Evolutionary conservation across 2,113 vertebrate species (phyloP), one percentile per base, ranked within the genome.

Genomic region (Barnardius zonarius): DNA sequence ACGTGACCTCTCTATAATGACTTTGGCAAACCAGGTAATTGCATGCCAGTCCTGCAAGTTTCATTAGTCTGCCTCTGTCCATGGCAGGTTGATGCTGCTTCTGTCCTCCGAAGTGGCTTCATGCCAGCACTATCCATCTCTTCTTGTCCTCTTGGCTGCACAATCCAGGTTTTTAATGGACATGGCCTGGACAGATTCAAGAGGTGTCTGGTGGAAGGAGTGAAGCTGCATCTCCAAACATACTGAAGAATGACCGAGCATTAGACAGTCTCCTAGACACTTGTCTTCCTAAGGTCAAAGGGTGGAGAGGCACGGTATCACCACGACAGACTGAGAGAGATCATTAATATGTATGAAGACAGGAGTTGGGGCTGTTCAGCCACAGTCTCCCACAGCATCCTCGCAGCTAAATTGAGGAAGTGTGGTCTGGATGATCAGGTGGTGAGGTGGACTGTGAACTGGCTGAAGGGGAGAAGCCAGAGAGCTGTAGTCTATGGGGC

Each of bases 11-110:
- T 43, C 74, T 88, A 9, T 90, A 94, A 96, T 80, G 75, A 92
- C 63, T 80, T 80, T 94, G 92, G 94, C 94, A 92, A 90, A 86
- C 37, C 55, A 88, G 72, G 46, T 75, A 76, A 84, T 62, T 88
- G 49, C 44, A 61, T 62, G 75, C 79, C 82, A 66, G 43, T 55
- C 91, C 85, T 88, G 52, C 68, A 74, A 72, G 73, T 92, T 96
- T 72, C 63, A 83, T 59, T 52, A 83, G 67, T 83, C 57, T 83
- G 48, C 48, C 64, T 55, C 75, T 83, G 25, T 64, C 80, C 79
- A 87, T 1, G 2, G 49, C 52, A 76, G 79, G 55, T 41, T 83
- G 55, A 46, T 59, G 54, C 48, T 54, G 51, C 68, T n/a, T 73
- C 63, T 69, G 86, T 52, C 68, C 67, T 88, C 63, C 30, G 33